Percentiles rank a stretch among this genome's conserved stretches.
phyloP scores from a whole-genome alignment of 2,113 vertebrate genomes.

The Cyanocitta stelleri region DNA sequence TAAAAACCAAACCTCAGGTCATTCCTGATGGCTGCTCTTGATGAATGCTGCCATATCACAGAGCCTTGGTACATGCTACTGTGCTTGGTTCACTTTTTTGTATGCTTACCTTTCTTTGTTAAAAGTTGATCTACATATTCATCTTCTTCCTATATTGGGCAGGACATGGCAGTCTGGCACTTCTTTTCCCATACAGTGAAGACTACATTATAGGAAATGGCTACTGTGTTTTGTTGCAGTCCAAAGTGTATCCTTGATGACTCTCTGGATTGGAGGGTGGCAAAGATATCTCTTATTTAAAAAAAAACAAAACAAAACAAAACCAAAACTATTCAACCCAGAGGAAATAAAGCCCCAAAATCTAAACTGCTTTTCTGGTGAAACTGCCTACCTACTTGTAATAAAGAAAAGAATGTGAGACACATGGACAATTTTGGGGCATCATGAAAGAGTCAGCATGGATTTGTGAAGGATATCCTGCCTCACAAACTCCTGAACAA shows the following conservation, averaged over 20 bases:
- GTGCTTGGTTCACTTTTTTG: not conserved
- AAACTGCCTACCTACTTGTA: not conserved
- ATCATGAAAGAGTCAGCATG: not conserved
- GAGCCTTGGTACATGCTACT: not conserved
- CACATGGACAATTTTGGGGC: fast-evolving
- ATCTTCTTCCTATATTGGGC: not conserved
- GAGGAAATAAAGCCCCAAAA: not conserved
- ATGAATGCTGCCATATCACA: not conserved
- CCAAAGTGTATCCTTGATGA: not conserved
- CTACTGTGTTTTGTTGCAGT: not conserved
- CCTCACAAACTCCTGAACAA: not conserved
- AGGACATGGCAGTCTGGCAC: not conserved
- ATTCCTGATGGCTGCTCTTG: not conserved
- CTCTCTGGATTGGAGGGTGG: not conserved
- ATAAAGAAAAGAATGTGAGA: not conserved
- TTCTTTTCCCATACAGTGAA: not conserved
- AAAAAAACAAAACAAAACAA: not conserved
- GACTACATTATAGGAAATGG: not conserved
- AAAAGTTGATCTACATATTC: not conserved
- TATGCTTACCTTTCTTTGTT: not conserved
- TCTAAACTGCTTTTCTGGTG: not conserved
- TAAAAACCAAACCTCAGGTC: not conserved
- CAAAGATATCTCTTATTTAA: not conserved
- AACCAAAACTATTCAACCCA: not conserved
- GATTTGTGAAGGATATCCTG: not conserved